Base-by-base conservation (phyloP, 1,140 invertebrate genomes). In the Lepidurus packardi region DNA sequence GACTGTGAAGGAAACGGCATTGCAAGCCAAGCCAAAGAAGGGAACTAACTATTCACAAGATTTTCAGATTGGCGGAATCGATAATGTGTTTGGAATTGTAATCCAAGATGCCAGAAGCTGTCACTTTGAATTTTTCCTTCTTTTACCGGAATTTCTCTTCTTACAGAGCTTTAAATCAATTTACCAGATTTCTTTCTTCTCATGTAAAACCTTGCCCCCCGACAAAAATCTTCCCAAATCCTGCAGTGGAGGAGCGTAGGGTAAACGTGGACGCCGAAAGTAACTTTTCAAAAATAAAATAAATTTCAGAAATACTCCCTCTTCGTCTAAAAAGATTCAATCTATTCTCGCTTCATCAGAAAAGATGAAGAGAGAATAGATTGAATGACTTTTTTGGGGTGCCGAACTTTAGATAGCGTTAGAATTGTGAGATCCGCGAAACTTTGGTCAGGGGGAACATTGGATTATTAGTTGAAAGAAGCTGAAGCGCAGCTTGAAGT, bases 11-110 rank as follows among this genome's bases (percentile, higher is more conserved):
- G 10, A 0, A 47, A 47, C 1, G 45, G 45, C 16, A 47, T 47
- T 47, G 45, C 34, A 34, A 34, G 3, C 10, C 5, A 47, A 47
- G 45, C 16, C 45, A 47, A 47, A 47, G 45, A 10, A 10, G 5
- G 34, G 34, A 34, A 11, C 16, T 16, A 47, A 47, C 45, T 47
- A 34, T 34, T 16, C 45, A 47, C 45, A 16, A 47, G 45, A 47
- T 47, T 47, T 47, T 47, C 45, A 47, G 45, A 47, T 47, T 47
- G 45, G 45, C 45, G 45, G 45, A 47, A 47, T 47, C 45, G 45
- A 47, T 47, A 47, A 47, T 47, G 16, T 10, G 16, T 47, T 47
- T 47, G 45, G 45, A 47, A 47, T 47, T 47, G 45, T 47, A 47
- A 47, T 47, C 45, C 45, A 47, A 6, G 10, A 11, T 47, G 45